These are phyloP conservation scores for Phyllopteryx taeniolatus DNA, from an alignment of 2,113 vertebrate species.

Conservation along the genomic window DNA sequence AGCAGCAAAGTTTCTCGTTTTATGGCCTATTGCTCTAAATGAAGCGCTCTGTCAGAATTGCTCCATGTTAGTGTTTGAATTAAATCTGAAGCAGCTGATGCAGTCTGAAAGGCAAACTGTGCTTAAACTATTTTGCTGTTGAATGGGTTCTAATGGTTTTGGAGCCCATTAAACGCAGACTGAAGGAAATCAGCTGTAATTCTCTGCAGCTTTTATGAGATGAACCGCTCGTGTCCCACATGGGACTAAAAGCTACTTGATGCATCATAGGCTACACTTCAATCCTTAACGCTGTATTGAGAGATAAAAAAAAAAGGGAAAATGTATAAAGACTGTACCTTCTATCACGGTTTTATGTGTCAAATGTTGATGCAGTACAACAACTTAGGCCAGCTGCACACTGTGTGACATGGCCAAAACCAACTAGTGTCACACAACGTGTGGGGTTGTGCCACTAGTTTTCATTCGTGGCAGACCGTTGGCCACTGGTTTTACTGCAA, in stretches of 20 bases:
- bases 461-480: neutral
- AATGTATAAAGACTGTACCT: neutral
- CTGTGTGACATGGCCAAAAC: neutral
- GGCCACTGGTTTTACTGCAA: neutral
- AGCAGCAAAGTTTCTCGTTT: conserved; percentile 26
- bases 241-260: neutral
- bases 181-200: conserved; percentile 7
- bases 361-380: neutral
- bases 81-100: conserved; percentile 11
- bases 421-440: neutral
- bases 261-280: neutral
- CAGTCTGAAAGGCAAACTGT: neutral
- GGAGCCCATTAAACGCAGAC: conserved; percentile 4
- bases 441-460: neutral
- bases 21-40: conserved; percentile 31
- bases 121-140: conserved; percentile 1
- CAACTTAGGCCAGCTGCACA: neutral
- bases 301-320: neutral
- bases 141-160: conserved; percentile 12
- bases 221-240: neutral
- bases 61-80: conserved; percentile 6
- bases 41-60: conserved; percentile 27
- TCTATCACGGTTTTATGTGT: neutral
- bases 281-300: neutral
- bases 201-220: conserved; percentile 10